These are phyloP conservation scores for Monoplex corrugatus DNA, from an alignment of 2,888 invertebrate species.

Conservation along the genomic window DNA sequence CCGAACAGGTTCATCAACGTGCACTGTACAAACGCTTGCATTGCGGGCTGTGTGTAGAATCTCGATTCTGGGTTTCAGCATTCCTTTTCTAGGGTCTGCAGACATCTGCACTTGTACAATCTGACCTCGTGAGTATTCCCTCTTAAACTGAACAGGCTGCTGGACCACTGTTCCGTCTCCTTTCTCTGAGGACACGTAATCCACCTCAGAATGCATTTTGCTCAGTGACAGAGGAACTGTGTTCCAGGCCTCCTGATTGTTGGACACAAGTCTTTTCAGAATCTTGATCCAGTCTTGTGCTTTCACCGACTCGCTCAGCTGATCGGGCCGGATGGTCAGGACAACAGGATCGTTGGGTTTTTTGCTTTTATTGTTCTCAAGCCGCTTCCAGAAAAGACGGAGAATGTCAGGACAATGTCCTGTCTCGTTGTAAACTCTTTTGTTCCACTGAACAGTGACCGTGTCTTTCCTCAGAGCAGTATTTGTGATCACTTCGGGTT, in stretches of 20 bases:
- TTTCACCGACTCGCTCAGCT: neutral
- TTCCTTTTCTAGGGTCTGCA: conserved; percentile 55
- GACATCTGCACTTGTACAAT: conserved; percentile 58
- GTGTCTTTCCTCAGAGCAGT: conserved; percentile 48
- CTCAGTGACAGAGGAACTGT: neutral
- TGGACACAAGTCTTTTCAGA: neutral
- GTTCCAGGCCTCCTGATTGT: neutral
- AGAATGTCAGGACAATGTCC: neutral
- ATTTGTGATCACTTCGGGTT: conserved; percentile 58
- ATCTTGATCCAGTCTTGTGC: conserved; percentile 46
- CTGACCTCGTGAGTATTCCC: conserved; percentile 55
- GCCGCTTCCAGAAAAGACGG: neutral
- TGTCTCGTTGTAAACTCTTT: conserved; percentile 56
- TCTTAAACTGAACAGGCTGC: conserved; percentile 46
- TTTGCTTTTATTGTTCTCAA: neutral
- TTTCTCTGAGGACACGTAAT: conserved; percentile 45
- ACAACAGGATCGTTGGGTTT: neutral
- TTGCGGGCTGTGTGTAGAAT: conserved; percentile 57
- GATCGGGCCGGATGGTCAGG: neutral
- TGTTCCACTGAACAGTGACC: conserved; percentile 61
- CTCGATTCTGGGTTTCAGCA: conserved; percentile 53
- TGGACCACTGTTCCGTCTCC: conserved; percentile 33
- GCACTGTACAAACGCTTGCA: conserved; percentile 57
- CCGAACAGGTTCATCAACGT: conserved; percentile 58
- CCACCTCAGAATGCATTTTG: neutral